phyloP scores from a whole-genome alignment of 2,888 invertebrate genomes.

The Xestoiulus laeticollis region DNA sequence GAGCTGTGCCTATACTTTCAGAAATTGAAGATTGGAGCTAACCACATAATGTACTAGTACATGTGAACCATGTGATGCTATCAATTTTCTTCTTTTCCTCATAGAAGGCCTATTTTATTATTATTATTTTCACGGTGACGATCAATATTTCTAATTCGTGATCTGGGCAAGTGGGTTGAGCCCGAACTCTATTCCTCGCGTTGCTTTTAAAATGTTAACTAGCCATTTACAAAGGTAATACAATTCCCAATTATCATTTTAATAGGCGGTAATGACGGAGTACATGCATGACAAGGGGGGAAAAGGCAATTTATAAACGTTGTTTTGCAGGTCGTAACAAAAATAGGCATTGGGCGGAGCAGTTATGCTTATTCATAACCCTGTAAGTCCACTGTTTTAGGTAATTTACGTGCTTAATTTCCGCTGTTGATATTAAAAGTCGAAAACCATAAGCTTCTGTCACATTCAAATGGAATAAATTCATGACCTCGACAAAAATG shows the following conservation, averaged over 20 bases:
- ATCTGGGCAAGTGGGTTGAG: neutral
- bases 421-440: no score
- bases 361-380: neutral
- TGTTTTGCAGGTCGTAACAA: neutral
- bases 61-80: no score
- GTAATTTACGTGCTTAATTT: neutral
- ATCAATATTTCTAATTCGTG: constrained; percentile 2
- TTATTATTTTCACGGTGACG: neutral
- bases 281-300: neutral
- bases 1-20: no score
- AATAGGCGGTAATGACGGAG: constrained; percentile 31
- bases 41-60: no score
- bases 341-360: neutral
- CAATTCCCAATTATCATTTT: constrained; percentile 28
- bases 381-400: neutral
- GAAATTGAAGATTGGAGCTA: no score
- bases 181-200: neutral
- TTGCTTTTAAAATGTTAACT: neutral
- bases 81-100: no score
- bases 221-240: neutral
- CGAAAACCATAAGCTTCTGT: neutral
- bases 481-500: no score
- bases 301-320: neutral
- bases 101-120: no score
- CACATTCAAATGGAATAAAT: neutral